These are phyloP conservation scores for Myocastor coypus DNA, from an alignment of 2,113 vertebrate genomes.

Conservation along the genomic window DNA sequence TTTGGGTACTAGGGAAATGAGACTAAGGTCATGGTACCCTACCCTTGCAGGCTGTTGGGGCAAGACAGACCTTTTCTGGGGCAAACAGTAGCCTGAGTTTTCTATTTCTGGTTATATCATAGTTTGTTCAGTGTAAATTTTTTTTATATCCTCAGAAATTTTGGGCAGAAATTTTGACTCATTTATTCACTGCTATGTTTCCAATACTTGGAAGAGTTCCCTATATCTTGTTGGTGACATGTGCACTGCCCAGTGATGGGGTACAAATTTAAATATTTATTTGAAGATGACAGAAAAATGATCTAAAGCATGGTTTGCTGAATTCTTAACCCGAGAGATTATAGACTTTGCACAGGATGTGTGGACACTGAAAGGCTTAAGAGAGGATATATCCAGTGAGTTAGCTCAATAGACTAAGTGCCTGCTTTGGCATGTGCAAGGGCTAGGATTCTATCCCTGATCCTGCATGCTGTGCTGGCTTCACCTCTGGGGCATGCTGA, in stretches of 20 bases:
- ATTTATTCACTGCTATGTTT: background rate
- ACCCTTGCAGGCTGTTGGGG: background rate
- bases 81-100: background rate
- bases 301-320: background rate
- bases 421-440: no score
- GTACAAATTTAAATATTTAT: background rate
- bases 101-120: background rate
- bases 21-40: background rate
- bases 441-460: no score
- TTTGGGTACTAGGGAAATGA: background rate
- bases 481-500: no score
- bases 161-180: background rate
- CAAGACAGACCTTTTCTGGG: background rate
- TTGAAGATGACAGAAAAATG: background rate
- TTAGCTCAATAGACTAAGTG: no score
- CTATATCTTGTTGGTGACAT: background rate
- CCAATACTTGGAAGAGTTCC: background rate
- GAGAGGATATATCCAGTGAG: background rate
- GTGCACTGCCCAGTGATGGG: background rate
- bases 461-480: no score
- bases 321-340: background rate
- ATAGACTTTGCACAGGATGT: background rate
- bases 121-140: background rate
- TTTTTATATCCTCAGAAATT: background rate
- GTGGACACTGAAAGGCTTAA: background rate